Evolutionary conservation across 2,888 invertebrate species (phyloP).

Genomic region (Lithophane ornitopus): DNA sequence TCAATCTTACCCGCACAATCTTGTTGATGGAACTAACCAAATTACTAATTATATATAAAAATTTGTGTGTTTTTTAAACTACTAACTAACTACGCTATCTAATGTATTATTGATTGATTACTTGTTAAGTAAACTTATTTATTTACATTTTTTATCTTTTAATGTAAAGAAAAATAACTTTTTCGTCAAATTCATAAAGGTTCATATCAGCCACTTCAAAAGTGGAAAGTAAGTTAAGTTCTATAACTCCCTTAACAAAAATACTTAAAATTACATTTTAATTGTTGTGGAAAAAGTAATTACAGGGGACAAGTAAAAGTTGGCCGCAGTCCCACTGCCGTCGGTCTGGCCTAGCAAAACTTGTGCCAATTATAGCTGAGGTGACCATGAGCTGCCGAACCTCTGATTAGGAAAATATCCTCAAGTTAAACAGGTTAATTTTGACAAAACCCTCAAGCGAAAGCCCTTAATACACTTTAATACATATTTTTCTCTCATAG

Average conservation of each 20-base stretch:
- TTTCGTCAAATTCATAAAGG: conserved; percentile 7
- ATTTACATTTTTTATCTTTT: not conserved
- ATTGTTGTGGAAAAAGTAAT: conserved; percentile 80
- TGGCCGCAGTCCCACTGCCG: conserved; percentile 82
- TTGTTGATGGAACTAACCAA: conserved; percentile 73
- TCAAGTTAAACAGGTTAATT: not conserved
- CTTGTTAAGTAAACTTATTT: not conserved
- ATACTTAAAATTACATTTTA: conserved; percentile 57
- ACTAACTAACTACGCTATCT: conserved; percentile 5
- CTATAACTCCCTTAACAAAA: conserved; percentile 32
- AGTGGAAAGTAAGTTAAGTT: conserved; percentile 28
- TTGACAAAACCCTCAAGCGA: conserved; percentile 4
- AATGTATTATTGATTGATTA: conserved; percentile 16
- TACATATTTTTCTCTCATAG: conserved; percentile 28
- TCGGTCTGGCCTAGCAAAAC: conserved; percentile 80
- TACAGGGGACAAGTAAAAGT: conserved; percentile 86
- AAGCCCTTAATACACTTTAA: conserved; percentile 28
- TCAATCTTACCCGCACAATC: conserved; percentile 83
- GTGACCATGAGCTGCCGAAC: conserved; percentile 72
- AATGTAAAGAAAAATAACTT: not conserved
- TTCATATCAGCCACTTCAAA: conserved; percentile 20
- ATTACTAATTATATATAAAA: conserved; percentile 71
- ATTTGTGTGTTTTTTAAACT: conserved; percentile 26
- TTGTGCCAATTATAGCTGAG: conserved; percentile 83
- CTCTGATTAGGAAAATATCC: conserved; percentile 30